phyloP scores from a whole-genome alignment of 2,888 invertebrate genomes.

The Entomobrya multifasciata region DNA sequence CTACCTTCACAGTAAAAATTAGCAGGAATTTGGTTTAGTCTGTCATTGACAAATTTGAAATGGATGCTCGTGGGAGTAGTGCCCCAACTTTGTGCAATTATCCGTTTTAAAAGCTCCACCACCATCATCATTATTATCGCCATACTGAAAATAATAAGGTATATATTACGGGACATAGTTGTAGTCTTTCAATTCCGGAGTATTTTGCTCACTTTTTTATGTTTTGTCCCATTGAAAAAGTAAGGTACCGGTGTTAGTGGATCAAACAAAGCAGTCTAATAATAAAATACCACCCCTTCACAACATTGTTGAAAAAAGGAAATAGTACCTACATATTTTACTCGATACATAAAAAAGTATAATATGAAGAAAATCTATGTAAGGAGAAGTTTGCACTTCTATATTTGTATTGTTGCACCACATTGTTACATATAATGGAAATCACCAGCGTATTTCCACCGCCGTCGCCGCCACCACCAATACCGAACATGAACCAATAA shows the following conservation, averaged over 20 bases:
- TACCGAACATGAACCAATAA: conserved; percentile 43
- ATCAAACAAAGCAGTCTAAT: not conserved
- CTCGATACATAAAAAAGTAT: not conserved
- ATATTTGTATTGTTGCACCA: conserved; percentile 15
- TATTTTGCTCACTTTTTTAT: not conserved
- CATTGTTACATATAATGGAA: conserved; percentile 63
- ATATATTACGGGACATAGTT: not conserved
- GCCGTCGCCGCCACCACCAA: too few relatives aligned
- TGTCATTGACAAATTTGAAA: conserved; percentile 61
- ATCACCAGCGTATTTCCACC: too few relatives aligned
- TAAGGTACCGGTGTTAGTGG: conserved; percentile 57
- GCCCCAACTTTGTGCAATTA: conserved; percentile 13
- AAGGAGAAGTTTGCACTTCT: too few relatives aligned
- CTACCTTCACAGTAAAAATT: too few relatives aligned
- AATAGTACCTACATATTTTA: conserved; percentile 29
- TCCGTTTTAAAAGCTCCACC: conserved; percentile 8
- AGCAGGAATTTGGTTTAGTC: conserved; percentile 4
- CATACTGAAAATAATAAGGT: not conserved
- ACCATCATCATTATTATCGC: conserved; percentile 18
- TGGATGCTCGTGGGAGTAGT: conserved; percentile 63
- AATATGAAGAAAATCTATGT: too few relatives aligned
- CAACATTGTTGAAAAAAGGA: not conserved
- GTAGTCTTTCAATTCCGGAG: conserved; percentile 29
- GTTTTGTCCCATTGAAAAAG: conserved; percentile 47
- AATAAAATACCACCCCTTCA: conserved; percentile 4